These are phyloP conservation scores for Papilio machaon DNA, from an alignment of 1,140 invertebrate genomes.

Conservation along the genomic window DNA sequence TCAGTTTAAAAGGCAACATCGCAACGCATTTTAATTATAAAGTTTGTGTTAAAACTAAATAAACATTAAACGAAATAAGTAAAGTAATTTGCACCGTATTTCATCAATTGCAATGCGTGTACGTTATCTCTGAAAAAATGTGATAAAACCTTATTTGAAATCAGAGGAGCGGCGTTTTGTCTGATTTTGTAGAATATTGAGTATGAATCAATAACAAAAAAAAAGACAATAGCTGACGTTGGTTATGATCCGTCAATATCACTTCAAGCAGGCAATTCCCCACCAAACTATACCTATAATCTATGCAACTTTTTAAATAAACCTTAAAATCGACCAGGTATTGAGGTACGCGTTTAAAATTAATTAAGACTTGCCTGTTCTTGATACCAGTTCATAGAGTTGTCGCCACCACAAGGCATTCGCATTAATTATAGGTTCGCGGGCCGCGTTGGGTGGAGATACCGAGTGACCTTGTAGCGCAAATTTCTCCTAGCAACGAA, in stretches of 20 bases:
- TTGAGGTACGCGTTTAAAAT: not conserved
- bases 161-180: not conserved
- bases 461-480: conserved; percentile 41
- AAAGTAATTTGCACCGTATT: not conserved
- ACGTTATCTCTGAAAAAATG: not conserved
- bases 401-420: conserved; percentile 35
- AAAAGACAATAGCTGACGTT: too few relatives aligned
- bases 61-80: not conserved
- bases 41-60: not conserved
- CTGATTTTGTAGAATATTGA: not conserved
- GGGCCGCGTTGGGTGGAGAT: conserved; percentile 37
- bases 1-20: not conserved
- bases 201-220: too few relatives aligned
- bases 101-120: not conserved
- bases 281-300: not conserved
- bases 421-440: conserved; percentile 44
- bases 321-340: not conserved
- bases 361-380: conserved; percentile 17
- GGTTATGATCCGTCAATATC: too few relatives aligned
- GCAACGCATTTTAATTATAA: not conserved
- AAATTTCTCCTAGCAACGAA: conserved; percentile 46
- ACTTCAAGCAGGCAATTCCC: not conserved
- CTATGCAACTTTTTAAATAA: not conserved
- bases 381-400: not conserved
- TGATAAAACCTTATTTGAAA: not conserved